Base-by-base conservation (phyloP, 2,113 vertebrate genomes). In the Dipodomys stephensi region DNA sequence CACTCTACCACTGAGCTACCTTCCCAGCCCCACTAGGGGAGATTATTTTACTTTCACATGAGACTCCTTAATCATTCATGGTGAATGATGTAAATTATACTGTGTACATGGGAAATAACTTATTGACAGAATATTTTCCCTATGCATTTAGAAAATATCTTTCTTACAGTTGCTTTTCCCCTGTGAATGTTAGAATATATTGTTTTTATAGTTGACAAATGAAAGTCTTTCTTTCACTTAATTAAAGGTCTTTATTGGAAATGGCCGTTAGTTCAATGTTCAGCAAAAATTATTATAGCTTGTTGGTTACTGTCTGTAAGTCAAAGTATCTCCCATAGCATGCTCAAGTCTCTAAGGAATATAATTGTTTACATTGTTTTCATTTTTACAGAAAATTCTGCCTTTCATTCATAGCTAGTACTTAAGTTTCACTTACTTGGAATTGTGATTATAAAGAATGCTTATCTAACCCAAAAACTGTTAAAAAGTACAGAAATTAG, bases 341-440 rank as follows among this genome's bases (percentile, higher is more conserved):
- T 92, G 28, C 7, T 64, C 49, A 12, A 89, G 7, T 89, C 60
- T 86, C 67, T 81, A 86, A 64, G 57, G 83, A 35, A 32, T 79
- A 32, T n/a, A 57, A 57, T 39, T 39, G 39, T 39, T 39, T 39
- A 39, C 53, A 8, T 81, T 73, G 13, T 88, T 81, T 65, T 49
- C n/a, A 67, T 4, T 92, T 92, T 92, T 83, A 92, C 12, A 88
- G 73, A 92, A 23, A 64, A 83, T 78, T 90, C 32, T 94, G 28
- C 4, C 86, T 94, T 94, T 82, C 73, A 73, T 68, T 90, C 44
- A 35, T 15, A 2, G 74, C 67, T 74, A 65, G 46, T 83, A 71
- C 76, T 93, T 93, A 84, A 78, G 25, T 77, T 93, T 85, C 20
- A 39, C 74, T 11, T 68, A 10, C 9, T 80, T 87, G 35, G 10